Evolutionary conservation across 2,113 vertebrate species (phyloP).

Genomic region (Hypomesus transpacificus): DNA sequence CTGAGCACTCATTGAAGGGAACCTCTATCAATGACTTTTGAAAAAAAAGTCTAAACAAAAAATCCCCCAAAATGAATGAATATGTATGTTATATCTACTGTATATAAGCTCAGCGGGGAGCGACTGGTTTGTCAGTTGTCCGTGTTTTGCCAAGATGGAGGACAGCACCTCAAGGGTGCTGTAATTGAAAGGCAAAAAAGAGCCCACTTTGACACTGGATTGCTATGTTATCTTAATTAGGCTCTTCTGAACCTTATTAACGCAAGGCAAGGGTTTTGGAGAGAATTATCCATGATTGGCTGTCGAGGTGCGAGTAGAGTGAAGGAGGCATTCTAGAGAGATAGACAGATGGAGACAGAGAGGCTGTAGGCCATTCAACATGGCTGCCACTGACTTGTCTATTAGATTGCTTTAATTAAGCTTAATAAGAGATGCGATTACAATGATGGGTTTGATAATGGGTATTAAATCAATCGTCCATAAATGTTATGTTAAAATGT

Average conservation of each 20-base stretch:
- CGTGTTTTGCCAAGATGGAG: constrained; percentile 79
- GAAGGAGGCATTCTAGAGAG: constrained; percentile 57
- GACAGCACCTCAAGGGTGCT: constrained; percentile 73
- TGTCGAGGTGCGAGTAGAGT: constrained; percentile 58
- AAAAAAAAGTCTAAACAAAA: too few species aligned
- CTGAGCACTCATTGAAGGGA: constrained; percentile 30
- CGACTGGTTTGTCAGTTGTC: constrained; percentile 85
- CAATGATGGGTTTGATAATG: constrained; percentile 94
- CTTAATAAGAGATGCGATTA: constrained; percentile 97
- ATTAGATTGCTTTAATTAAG: constrained; percentile 97
- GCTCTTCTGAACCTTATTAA: constrained; percentile 76
- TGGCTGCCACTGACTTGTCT: constrained; percentile 45
- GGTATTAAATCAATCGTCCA: constrained; percentile 92
- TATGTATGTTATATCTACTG: constrained; percentile 70
- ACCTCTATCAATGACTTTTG: constrained; percentile 75
- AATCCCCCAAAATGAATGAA: constrained; percentile 80
- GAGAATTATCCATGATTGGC: constrained; percentile 64
- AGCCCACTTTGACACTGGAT: constrained; percentile 64
- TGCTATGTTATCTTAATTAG: constrained; percentile 72
- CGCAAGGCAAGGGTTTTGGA: constrained; percentile 69
- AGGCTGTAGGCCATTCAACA: constrained; percentile 20
- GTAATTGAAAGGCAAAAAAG: constrained; percentile 73
- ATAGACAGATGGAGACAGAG: constrained; percentile 31
- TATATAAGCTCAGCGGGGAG: constrained; percentile 63
- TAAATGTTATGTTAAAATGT: constrained; percentile 93